Conservation (phyloP, 2,113 vertebrate species). For the Coptodon rendalli region DNA sequence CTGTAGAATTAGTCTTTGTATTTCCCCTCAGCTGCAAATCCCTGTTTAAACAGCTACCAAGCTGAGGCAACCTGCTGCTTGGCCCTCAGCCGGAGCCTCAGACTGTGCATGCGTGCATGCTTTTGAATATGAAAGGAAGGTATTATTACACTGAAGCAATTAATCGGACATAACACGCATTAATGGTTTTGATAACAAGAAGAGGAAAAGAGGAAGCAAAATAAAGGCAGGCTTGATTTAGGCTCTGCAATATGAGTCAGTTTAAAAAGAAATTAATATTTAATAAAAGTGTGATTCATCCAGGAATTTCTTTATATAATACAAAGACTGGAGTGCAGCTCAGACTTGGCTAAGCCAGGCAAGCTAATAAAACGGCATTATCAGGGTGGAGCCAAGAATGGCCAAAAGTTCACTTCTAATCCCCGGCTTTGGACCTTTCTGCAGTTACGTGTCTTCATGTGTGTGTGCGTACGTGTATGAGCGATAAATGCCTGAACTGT, state of each 20-base stretch:
- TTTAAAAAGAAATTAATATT: not conserved
- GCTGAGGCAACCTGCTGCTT: conserved; percentile 21
- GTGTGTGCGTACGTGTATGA: not conserved
- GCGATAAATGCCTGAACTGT: not conserved
- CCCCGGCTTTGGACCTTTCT: not conserved
- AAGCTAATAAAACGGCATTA: conserved; percentile 40
- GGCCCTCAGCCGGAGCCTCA: not conserved
- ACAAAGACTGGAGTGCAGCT: not conserved
- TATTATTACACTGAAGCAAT: not conserved
- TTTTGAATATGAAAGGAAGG: not conserved
- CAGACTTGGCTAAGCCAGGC: not conserved
- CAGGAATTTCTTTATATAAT: not conserved
- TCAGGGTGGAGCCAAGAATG: conserved; percentile 6
- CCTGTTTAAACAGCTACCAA: conserved; percentile 22
- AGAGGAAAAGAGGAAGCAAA: not conserved
- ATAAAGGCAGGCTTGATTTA: not conserved
- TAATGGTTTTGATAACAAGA: not conserved
- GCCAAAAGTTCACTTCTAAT: conserved; percentile 51
- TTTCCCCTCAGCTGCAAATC: conserved; percentile 6
- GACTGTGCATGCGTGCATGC: not conserved
- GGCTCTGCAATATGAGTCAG: not conserved
- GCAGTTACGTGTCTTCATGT: not conserved
- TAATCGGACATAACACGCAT: not conserved
- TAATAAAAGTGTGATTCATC: not conserved
- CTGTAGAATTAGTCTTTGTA: not conserved